Conservation (phyloP, 2,888 invertebrate genomes). For the Oligia latruncula region DNA sequence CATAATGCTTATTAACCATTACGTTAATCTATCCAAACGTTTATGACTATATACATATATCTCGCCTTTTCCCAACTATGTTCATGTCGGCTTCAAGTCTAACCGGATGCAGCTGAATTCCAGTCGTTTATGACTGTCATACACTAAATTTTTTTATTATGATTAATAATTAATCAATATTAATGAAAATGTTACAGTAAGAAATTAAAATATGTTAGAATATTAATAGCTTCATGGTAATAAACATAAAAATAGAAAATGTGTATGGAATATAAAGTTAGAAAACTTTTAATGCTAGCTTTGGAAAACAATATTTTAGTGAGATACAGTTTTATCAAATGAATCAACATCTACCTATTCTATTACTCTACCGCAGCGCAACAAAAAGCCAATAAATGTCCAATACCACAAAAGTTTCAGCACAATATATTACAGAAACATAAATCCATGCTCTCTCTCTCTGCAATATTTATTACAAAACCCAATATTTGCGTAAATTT, state of each 20-base stretch:
- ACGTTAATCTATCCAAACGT: not conserved
- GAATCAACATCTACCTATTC: not conserved
- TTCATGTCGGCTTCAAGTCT: too few species aligned
- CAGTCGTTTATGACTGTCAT: not conserved
- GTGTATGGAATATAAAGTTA: not conserved
- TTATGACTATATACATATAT: not conserved
- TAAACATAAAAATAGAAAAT: not conserved
- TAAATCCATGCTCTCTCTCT: conserved; percentile 58
- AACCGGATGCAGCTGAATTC: too few species aligned
- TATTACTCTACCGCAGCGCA: not conserved
- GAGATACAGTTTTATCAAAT: not conserved
- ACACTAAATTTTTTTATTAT: conserved; percentile 5
- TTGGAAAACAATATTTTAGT: not conserved
- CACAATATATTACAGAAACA: conserved; percentile 28
- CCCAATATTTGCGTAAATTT: conserved; percentile 81
- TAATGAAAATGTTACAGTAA: not conserved
- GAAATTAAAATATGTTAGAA: conserved; percentile 2
- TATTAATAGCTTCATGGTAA: not conserved
- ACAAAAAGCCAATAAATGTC: not conserved
- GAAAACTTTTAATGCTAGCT: not conserved
- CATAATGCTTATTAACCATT: not conserved
- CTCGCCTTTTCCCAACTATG: too few species aligned
- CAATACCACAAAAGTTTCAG: conserved; percentile 2
- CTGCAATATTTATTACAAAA: conserved; percentile 73
- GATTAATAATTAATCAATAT: not conserved